Evolutionary conservation across 2,113 vertebrate species (phyloP), one percentile per base, ranked within the genome.

Genomic region (Polypterus bichir): DNA sequence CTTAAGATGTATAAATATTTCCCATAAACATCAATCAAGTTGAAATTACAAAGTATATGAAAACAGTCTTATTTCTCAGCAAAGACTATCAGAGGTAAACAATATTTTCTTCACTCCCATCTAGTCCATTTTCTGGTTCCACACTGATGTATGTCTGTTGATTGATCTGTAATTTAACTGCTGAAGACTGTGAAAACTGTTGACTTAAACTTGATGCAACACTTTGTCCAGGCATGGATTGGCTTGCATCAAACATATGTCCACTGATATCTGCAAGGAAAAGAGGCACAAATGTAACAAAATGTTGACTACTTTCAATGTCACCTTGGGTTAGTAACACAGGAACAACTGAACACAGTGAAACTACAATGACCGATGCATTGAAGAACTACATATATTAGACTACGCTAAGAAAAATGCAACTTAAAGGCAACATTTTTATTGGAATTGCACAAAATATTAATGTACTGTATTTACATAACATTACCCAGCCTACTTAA

Each of bases 71-170:
- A 9, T 44, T 5, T 8, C 48, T 46, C 47, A 8, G 6, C 45
- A 48, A 0, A 27, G 52, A 59, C 59, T 4, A 68, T 92, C 81
- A 98, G 67, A 97, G 91, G 80, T 96, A 97, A 81, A 97, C 90
- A 69, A 96, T 90, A 49, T 89, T 91, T 74, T 97, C 92, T 64
- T 95, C 91, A 1, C 66, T 69, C 60, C 70, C 78, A 3, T 80
- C 81, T 63, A 84, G 80, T 65, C 68, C 76, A 27, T 67, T 69
- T 73, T 86, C 83, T 1, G 70, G 74, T 1, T 88, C 81, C 70
- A 81, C 71, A 70, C 77, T 70, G 62, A 73, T 75, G 61, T 75
- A 74, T 46, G 62, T 64, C 5, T 70, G 73, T 10, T 72, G 69
- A 70, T 63, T 77, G 57, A 79, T 75, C 58, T 68, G 61, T 49